Conservation (phyloP, 2,113 vertebrate species). For the Ursus arctos region DNA sequence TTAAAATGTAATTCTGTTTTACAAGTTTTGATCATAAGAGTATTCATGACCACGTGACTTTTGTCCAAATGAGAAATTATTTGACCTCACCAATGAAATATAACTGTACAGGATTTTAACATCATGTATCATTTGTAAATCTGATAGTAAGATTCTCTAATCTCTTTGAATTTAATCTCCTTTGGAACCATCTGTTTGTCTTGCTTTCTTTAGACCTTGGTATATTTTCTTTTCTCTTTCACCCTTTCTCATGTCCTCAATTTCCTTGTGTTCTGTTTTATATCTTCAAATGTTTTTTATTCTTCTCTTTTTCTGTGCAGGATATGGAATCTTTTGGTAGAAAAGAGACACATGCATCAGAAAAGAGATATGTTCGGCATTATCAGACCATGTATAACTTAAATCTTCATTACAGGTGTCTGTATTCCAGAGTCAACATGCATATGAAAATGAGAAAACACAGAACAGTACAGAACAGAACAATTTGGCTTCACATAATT, state of each 20-base stretch:
- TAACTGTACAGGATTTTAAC: background rate
- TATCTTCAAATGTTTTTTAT: conserved; percentile 14
- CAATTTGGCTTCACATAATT: conserved; percentile 72
- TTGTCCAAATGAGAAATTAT: background rate
- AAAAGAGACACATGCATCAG: background rate
- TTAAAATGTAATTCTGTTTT: background rate
- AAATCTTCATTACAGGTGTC: conserved; percentile 76
- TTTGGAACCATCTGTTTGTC: background rate
- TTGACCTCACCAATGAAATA: background rate
- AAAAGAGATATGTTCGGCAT: background rate
- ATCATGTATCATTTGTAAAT: background rate
- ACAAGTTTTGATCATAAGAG: background rate
- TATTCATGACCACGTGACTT: background rate
- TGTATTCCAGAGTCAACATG: conserved; percentile 78
- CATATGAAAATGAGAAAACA: conserved; percentile 81
- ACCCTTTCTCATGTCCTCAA: background rate
- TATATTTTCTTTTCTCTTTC: background rate
- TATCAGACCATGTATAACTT: conserved; percentile 76
- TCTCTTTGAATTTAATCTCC: background rate
- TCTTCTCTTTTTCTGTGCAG: background rate
- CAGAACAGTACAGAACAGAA: conserved; percentile 63
- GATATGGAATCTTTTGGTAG: background rate
- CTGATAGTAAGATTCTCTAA: background rate
- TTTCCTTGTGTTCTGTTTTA: conserved; percentile 9
- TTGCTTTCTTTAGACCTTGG: background rate